A percentile compares a stretch with the other conserved stretches of the same genome.
phyloP scores from a whole-genome alignment of 2,797 vertebrate species.

The Tapera naevia region DNA sequence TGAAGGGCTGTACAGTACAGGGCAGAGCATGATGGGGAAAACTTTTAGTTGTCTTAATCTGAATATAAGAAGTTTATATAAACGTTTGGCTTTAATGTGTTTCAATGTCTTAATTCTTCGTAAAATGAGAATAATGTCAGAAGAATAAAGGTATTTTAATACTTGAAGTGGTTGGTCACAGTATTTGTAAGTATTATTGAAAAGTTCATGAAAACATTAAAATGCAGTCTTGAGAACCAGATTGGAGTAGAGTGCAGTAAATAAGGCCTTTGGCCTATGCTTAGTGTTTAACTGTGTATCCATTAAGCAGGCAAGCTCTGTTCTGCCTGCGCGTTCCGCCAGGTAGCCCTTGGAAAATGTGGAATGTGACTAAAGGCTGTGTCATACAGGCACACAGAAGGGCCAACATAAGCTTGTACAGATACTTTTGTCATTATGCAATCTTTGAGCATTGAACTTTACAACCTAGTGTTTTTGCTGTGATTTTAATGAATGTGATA shows the following conservation, averaged over 20 bases:
- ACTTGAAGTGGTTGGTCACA: fast-evolving
- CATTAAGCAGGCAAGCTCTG: neutral
- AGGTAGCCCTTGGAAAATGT: neutral
- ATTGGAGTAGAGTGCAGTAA: neutral
- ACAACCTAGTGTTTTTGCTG: neutral
- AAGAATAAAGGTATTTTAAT: neutral
- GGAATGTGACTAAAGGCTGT: neutral
- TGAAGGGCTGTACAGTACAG: neutral
- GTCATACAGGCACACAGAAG: neutral
- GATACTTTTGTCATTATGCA: neutral
- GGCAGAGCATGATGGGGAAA: neutral
- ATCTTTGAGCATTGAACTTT: neutral
- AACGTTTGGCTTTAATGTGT: neutral
- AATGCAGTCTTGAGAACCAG: neutral
- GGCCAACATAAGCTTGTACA: neutral
- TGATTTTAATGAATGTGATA: neutral
- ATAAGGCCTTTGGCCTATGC: neutral
- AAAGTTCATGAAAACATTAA: neutral
- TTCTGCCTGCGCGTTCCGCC: neutral
- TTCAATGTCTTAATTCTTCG: neutral
- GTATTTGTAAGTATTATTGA: neutral
- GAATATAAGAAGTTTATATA: neutral
- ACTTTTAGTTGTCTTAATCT: neutral
- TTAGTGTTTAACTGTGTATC: neutral
- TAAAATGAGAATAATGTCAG: neutral